Conservation (phyloP, 2,888 invertebrate genomes). For the Ischnura elegans region DNA sequence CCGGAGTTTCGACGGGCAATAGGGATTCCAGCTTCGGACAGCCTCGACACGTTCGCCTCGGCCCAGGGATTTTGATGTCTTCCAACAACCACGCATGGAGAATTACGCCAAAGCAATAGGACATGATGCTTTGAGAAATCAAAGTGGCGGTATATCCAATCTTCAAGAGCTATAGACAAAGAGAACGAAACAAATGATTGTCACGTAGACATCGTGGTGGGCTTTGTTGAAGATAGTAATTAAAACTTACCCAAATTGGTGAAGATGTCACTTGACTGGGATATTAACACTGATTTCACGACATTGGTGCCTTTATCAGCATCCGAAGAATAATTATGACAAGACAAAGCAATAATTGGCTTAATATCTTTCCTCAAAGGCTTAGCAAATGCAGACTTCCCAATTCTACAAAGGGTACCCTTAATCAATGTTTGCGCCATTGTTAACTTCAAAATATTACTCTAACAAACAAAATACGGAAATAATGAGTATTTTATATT, state of each 20-base stretch:
- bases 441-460: not conserved
- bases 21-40: conserved; percentile 84
- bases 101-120: conserved; percentile 94
- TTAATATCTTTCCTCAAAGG: not conserved
- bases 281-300: conserved; percentile 93
- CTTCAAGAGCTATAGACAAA: conserved; percentile 93
- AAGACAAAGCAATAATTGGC: conserved; percentile 28
- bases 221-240: too few relatives aligned
- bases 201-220: not conserved
- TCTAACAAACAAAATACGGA: not conserved
- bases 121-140: conserved; percentile 91
- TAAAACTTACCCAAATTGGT: conserved; percentile 76
- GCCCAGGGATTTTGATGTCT: conserved; percentile 98
- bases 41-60: conserved; percentile 89
- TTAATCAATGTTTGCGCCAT: conserved; percentile 52
- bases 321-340: conserved; percentile 3
- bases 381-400: not conserved
- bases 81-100: conserved; percentile 97
- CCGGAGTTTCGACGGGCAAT: conserved; percentile 96
- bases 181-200: not conserved
- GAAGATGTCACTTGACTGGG: conserved; percentile 93
- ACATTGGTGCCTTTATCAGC: conserved; percentile 78
- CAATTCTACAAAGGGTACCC: conserved; percentile 29
- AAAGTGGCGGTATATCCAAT: conserved; percentile 95
- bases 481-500: not conserved